A percentile compares a stretch with the other conserved stretches of the same genome.
Conservation (phyloP, 2,113 vertebrate species). For the Gavialis gangeticus region DNA sequence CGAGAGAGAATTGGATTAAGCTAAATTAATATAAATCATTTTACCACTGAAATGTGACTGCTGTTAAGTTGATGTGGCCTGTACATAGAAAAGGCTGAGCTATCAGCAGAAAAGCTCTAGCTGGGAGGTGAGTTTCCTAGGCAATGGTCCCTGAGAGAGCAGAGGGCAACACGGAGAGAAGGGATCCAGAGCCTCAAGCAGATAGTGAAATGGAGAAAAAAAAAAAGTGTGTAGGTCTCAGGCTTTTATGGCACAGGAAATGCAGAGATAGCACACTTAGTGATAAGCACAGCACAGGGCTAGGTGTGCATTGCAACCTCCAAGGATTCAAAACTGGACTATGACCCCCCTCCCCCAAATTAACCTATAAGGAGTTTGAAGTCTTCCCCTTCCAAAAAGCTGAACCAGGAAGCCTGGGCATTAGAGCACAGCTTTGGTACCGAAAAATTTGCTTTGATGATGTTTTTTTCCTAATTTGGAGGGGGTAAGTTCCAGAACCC, state of each 20-base stretch:
- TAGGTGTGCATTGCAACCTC: too few relatives aligned
- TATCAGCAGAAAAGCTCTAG: neutral
- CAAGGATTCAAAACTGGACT: too few relatives aligned
- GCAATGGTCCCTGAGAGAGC: constrained; percentile 22
- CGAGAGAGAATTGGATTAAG: neutral
- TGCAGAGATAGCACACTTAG: neutral
- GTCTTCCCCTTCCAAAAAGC: neutral
- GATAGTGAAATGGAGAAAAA: constrained; percentile 29
- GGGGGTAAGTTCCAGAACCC: too few relatives aligned
- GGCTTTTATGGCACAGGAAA: neutral
- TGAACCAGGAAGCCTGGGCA: neutral
- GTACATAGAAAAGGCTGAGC: neutral
- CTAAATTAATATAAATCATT: constrained; percentile 26
- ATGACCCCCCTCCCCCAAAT: neutral
- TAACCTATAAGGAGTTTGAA: neutral
- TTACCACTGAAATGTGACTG: neutral
- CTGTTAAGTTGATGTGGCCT: neutral
- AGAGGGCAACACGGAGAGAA: neutral
- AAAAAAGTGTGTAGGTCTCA: constrained; percentile 20
- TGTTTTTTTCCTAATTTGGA: neutral
- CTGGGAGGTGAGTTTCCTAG: neutral
- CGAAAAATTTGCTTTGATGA: neutral
- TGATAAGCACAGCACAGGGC: too few relatives aligned
- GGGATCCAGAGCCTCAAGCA: constrained; percentile 24
- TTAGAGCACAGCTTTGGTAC: neutral